phyloP scores from a whole-genome alignment of 2,797 vertebrate genomes.

The Schizopygopsis pylzovi region DNA sequence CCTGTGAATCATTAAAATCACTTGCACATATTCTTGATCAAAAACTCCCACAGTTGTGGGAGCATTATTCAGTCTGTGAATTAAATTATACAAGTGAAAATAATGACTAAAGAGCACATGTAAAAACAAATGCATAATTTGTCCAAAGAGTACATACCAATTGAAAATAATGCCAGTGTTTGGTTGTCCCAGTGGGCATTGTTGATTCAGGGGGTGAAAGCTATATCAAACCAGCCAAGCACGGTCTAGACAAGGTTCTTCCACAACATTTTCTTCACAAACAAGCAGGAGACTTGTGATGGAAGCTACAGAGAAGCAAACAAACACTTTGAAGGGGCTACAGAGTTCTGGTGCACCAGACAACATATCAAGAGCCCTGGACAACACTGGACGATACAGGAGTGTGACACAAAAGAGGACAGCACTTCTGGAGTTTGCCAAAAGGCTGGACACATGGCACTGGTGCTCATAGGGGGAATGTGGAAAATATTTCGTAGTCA shows the following conservation, averaged over 20 bases:
- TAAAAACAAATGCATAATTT: conserved; percentile 19
- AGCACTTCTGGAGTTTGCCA: conserved; percentile 31
- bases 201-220: not conserved
- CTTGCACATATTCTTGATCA: not conserved
- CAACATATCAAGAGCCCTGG: conserved; percentile 24
- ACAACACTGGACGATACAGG: not conserved
- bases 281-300: conserved; percentile 24
- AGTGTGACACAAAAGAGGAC: not conserved
- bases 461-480: not conserved
- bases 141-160: not conserved
- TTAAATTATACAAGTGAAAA: not conserved
- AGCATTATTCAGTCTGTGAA: conserved; percentile 8
- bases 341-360: conserved; percentile 5
- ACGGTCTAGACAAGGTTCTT: conserved; percentile 18
- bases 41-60: conserved; percentile 1
- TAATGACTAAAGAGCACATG: not conserved
- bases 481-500: not conserved
- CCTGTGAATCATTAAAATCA: conserved; percentile 28
- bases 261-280: not conserved
- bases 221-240: conserved; percentile 2
- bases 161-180: not conserved
- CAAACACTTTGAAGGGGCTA: conserved; percentile 21
- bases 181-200: not conserved
- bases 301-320: conserved; percentile 9
- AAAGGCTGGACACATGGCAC: not conserved